A percentile compares a stretch with the other conserved stretches of the same genome.
Evolutionary conservation across 1,140 invertebrate genomes (phyloP).

Genomic region (Protaetia brevitarsis): DNA sequence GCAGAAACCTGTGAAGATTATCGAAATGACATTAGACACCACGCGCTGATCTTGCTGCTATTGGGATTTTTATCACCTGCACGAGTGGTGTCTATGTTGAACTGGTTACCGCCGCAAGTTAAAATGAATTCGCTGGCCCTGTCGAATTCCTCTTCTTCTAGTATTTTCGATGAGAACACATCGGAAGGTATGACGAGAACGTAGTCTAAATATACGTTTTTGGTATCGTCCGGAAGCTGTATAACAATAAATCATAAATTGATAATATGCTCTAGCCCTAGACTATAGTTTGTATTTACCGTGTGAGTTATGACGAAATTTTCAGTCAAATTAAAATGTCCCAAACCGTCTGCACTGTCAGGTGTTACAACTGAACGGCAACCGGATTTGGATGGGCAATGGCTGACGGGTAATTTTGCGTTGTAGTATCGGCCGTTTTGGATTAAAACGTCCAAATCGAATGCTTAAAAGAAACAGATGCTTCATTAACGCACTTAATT

Average conservation of each 20-base stretch:
- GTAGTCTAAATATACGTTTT: conserved; percentile 79
- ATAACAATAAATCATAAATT: no score
- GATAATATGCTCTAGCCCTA: no score
- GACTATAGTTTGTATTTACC: conserved; percentile 9
- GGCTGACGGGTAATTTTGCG: conserved; percentile 67
- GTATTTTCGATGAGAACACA: conserved; percentile 66
- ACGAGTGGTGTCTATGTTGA: conserved; percentile 70
- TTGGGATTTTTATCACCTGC: no score
- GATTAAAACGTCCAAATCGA: conserved; percentile 67
- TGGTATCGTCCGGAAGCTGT: conserved; percentile 56
- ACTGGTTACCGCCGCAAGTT: conserved; percentile 83
- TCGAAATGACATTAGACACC: no score
- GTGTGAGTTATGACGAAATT: conserved; percentile 64
- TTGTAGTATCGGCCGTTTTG: conserved; percentile 84
- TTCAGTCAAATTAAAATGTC: conserved; percentile 64
- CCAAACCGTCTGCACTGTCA: conserved; percentile 61
- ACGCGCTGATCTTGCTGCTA: no score
- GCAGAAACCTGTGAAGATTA: conserved; percentile 82
- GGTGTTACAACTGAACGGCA: conserved; percentile 79
- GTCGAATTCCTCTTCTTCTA: conserved; percentile 80
- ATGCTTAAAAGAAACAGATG: conserved; percentile 45
- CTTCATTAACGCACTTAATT: no score
- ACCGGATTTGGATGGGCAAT: conserved; percentile 88
- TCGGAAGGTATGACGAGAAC: conserved; percentile 76
- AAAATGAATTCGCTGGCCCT: conserved; percentile 86